Evolutionary conservation across 2,888 invertebrate species (phyloP).

Genomic region (Drosophila austrosaltans): DNA sequence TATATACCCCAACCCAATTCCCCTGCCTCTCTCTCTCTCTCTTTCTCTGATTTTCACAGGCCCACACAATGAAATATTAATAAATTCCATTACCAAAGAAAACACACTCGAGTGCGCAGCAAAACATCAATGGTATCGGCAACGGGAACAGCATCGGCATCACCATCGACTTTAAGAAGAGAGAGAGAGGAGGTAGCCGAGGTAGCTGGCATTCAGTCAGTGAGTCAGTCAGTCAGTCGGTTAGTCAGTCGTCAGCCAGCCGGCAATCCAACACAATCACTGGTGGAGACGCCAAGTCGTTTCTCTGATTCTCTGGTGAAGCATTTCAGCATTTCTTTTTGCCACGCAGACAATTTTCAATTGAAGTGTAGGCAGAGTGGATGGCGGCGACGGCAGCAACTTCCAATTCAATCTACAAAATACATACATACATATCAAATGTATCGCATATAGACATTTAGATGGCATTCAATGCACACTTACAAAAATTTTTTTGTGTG

Average conservation of each 20-base stretch:
- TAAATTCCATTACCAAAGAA: conserved; percentile 77
- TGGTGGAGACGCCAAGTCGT: conserved; percentile 35
- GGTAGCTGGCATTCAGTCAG: not conserved
- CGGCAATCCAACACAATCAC: conserved; percentile 26
- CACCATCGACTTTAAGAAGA: conserved; percentile 21
- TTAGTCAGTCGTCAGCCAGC: conserved; percentile 1
- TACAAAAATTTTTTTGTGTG: conserved; percentile 53
- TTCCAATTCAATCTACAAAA: conserved; percentile 60
- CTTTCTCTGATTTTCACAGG: conserved; percentile 16
- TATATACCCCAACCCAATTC: not conserved
- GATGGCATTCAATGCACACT: conserved; percentile 47
- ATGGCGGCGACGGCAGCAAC: not conserved
- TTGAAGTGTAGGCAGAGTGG: conserved; percentile 53
- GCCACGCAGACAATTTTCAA: conserved; percentile 66
- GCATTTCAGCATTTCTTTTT: conserved; percentile 55
- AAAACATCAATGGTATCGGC: conserved; percentile 67
- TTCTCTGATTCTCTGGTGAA: conserved; percentile 43
- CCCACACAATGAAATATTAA: conserved; percentile 75
- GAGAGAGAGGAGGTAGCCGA: conserved; percentile 16
- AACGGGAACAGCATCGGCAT: conserved; percentile 6
- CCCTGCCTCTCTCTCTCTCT: not conserved
- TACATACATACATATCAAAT: conserved; percentile 37
- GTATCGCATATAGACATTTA: conserved; percentile 51
- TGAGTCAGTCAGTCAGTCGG: too few species aligned
- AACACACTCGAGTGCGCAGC: conserved; percentile 74